Percentiles rank a stretch among this genome's conserved stretches.
phyloP scores from a whole-genome alignment of 2,113 vertebrate genomes.

The Cervus canadensis region DNA sequence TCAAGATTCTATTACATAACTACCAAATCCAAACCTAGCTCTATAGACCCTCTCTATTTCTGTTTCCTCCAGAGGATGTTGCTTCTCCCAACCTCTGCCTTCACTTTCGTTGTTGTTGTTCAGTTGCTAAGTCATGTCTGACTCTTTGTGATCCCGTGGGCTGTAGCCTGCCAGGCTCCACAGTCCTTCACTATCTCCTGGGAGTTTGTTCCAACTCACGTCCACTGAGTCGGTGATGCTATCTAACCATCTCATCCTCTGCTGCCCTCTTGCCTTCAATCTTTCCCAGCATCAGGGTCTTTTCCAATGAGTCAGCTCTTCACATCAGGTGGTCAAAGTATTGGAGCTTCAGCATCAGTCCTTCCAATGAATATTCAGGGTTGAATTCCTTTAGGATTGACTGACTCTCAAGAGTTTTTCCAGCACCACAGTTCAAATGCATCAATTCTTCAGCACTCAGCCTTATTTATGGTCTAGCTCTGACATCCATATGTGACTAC shows the following conservation, averaged over 20 bases:
- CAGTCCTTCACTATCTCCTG: neutral
- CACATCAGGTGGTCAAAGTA: neutral
- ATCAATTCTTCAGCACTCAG: neutral
- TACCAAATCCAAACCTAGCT: neutral
- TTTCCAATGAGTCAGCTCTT: neutral
- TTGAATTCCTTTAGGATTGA: neutral
- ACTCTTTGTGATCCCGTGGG: neutral
- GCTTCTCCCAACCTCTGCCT: neutral
- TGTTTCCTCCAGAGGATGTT: neutral
- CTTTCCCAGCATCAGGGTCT: neutral
- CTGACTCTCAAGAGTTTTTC: neutral
- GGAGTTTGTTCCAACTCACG: neutral
- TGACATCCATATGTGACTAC: neutral
- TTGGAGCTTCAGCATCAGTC: neutral
- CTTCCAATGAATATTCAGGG: neutral
- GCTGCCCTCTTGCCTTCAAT: neutral
- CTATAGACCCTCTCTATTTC: neutral
- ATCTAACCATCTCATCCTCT: neutral
- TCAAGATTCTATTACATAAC: neutral
- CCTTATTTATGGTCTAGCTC: neutral
- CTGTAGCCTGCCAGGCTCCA: neutral
- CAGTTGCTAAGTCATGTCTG: neutral
- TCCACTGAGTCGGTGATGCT: neutral
- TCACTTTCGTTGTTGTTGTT: neutral
- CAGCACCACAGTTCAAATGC: neutral